phyloP scores from a whole-genome alignment of 2,888 invertebrate genomes.

The Pseudococcus jackbeardsleyi region DNA sequence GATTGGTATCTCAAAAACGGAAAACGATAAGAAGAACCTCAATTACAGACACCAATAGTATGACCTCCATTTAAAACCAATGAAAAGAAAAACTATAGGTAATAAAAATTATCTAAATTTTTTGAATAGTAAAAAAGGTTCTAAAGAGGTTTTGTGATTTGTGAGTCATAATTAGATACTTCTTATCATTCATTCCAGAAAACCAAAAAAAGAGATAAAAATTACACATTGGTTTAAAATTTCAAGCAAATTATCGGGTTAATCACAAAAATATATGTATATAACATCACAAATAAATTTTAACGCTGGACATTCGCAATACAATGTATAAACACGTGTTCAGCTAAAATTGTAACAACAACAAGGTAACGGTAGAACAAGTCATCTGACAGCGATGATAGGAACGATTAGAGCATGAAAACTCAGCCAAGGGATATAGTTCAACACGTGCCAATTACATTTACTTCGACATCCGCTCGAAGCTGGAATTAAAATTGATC shows the following conservation, averaged over 20 bases:
- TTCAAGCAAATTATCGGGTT: conserved; percentile 20
- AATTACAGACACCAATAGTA: too few species aligned
- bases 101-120: not conserved
- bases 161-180: not conserved
- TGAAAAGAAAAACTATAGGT: not conserved
- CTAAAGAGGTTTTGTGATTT: not conserved
- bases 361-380: conserved; percentile 52
- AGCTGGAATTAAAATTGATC: conserved; percentile 21
- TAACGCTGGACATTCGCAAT: conserved; percentile 12
- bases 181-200: not conserved
- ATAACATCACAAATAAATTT: conserved; percentile 46
- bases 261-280: conserved; percentile 41
- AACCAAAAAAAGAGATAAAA: not conserved
- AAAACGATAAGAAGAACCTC: too few species aligned
- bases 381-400: conserved; percentile 60
- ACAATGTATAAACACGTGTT: not conserved
- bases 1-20: too few species aligned
- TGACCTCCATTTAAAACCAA: not conserved
- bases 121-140: not conserved
- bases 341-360: conserved; percentile 30
- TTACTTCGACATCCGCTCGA: conserved; percentile 51
- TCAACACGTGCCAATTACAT: conserved; percentile 50
- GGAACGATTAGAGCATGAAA: conserved; percentile 59
- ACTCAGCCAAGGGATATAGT: conserved; percentile 52
- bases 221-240: not conserved